Evolutionary conservation across 2,113 vertebrate species (phyloP).

Genomic region (Chloroceryle aenea): DNA sequence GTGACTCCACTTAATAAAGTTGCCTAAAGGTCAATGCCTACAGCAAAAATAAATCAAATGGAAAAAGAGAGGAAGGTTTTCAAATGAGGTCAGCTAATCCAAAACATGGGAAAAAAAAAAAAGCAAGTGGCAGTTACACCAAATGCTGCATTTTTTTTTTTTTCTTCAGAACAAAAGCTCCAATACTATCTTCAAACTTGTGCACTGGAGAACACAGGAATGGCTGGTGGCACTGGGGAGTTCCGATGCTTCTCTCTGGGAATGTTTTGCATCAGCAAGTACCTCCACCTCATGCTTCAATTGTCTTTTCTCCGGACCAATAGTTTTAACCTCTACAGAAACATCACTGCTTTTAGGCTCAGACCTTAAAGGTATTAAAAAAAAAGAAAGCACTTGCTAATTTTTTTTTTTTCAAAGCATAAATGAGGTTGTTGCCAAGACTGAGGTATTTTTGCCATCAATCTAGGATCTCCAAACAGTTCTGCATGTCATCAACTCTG

Average conservation of each 20-base stretch:
- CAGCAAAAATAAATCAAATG: neutral
- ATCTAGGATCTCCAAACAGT: neutral
- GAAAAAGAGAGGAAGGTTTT: neutral
- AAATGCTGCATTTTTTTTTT: neutral
- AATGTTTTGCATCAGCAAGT: neutral
- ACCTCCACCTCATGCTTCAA: neutral
- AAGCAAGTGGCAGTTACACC: neutral
- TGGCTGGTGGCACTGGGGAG: accelerated
- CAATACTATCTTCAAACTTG: accelerated
- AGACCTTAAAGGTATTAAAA: neutral
- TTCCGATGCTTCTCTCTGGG: accelerated
- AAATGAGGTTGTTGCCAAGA: neutral
- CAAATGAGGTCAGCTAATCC: neutral
- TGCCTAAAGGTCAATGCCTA: neutral
- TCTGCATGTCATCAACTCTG: neutral
- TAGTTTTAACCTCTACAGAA: accelerated
- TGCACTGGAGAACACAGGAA: accelerated
- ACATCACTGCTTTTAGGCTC: accelerated
- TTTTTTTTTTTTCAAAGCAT: neutral
- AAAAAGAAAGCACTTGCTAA: neutral
- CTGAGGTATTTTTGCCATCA: neutral
- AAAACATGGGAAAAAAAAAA: neutral
- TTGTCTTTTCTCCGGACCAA: neutral
- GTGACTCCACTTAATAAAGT: neutral
- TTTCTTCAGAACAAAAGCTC: neutral